phyloP scores from a whole-genome alignment of 2,113 vertebrate species.

The Prionailurus bengalensis region DNA sequence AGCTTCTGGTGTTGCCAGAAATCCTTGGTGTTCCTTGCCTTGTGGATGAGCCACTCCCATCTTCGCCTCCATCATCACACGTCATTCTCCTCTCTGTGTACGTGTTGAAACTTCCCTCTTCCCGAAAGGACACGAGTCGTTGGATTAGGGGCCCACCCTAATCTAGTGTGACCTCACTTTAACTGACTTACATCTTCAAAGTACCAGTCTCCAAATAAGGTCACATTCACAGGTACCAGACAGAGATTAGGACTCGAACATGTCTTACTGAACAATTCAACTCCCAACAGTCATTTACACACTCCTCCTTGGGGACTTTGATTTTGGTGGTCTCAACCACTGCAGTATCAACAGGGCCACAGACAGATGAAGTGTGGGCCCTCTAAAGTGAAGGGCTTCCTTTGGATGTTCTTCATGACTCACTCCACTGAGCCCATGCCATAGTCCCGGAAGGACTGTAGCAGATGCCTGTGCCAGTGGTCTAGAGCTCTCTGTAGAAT shows the following conservation, averaged over 20 bases:
- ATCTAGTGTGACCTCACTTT: background rate
- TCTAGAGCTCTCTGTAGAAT: background rate
- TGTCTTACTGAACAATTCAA: background rate
- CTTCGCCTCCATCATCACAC: accelerated
- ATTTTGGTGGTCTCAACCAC: no score
- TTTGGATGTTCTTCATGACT: background rate
- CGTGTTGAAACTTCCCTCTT: background rate
- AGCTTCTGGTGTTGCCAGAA: background rate
- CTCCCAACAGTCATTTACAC: accelerated
- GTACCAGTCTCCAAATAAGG: background rate
- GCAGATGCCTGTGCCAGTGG: background rate
- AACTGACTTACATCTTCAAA: background rate
- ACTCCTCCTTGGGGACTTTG: background rate
- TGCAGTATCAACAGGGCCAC: accelerated
- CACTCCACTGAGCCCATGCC: background rate
- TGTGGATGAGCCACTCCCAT: background rate
- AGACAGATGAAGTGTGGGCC: background rate
- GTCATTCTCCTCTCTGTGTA: background rate
- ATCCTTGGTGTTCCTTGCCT: background rate
- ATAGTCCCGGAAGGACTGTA: background rate
- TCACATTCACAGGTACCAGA: background rate
- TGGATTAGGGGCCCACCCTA: background rate
- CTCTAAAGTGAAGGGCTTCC: background rate
- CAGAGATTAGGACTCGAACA: background rate
- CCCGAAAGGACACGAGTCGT: background rate